These are phyloP conservation scores for Leptinotarsa rubiginosa DNA, from an alignment of 2,888 invertebrate genomes.

Conservation along the genomic window DNA sequence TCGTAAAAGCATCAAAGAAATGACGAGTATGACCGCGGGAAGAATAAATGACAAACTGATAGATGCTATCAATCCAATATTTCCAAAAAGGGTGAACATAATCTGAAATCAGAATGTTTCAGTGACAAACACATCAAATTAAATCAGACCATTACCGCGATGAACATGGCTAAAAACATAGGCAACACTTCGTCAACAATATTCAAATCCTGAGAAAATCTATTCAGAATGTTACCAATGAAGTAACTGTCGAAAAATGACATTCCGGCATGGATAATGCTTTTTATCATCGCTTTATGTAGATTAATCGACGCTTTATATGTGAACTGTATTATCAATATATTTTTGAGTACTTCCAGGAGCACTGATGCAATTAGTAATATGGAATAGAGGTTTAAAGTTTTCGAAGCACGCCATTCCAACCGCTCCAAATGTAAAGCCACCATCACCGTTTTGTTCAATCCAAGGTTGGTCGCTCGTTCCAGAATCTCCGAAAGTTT, in stretches of 20 bases:
- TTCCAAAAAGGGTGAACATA: conserved; percentile 34
- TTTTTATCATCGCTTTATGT: conserved; percentile 54
- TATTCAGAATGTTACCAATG: conserved; percentile 59
- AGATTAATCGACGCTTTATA: conserved; percentile 52
- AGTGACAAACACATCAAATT: conserved; percentile 20
- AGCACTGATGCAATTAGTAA: conserved; percentile 48
- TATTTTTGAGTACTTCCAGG: conserved; percentile 51
- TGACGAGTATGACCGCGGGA: conserved; percentile 44
- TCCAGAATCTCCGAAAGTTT: not conserved
- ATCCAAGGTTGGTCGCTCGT: not conserved
- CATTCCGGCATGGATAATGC: conserved; percentile 54
- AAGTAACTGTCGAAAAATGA: conserved; percentile 56
- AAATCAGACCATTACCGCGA: conserved; percentile 39
- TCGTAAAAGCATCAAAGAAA: conserved; percentile 42
- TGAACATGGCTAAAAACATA: conserved; percentile 40
- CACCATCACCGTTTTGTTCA: conserved; percentile 1
- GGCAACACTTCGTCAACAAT: conserved; percentile 56
- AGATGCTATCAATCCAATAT: conserved; percentile 44
- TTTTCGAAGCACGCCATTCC: conserved; percentile 36
- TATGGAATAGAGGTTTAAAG: conserved; percentile 51
- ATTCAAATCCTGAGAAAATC: conserved; percentile 58
- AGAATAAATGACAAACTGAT: conserved; percentile 58
- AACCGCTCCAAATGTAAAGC: conserved; percentile 26
- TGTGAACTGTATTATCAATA: conserved; percentile 33
- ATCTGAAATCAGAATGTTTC: conserved; percentile 29